Evolutionary conservation across 2,113 vertebrate genomes (phyloP).

Genomic region (Hippocampus comes): DNA sequence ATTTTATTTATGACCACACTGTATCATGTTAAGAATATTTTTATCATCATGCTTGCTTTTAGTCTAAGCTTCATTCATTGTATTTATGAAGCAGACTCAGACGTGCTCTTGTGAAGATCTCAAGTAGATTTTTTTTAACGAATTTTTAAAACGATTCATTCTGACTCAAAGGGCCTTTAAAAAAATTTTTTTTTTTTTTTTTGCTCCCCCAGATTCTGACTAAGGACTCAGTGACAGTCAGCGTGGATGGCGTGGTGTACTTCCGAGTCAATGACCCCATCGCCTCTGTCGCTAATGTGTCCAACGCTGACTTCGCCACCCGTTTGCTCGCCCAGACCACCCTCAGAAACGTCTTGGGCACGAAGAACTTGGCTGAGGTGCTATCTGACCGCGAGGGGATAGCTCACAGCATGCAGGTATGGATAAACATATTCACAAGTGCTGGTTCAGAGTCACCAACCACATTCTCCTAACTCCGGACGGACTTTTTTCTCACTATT

Average conservation of each 20-base stretch:
- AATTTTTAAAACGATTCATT: not conserved
- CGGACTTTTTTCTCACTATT: not conserved
- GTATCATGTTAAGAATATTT: too few relatives aligned
- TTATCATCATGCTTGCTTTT: too few relatives aligned
- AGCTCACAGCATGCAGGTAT: conserved; percentile 83
- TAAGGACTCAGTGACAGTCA: conserved; percentile 82
- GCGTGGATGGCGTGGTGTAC: conserved; percentile 85
- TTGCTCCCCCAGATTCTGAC: conserved; percentile 76
- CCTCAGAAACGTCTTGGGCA: conserved; percentile 83
- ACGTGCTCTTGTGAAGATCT: too few relatives aligned
- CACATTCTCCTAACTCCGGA: too few relatives aligned
- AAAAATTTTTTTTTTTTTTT: not conserved
- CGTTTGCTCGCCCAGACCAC: conserved; percentile 85
- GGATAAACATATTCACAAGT: not conserved
- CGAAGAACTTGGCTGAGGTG: conserved; percentile 80
- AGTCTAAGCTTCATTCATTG: too few relatives aligned
- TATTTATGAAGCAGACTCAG: not conserved
- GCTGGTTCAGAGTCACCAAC: too few relatives aligned
- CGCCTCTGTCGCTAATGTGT: conserved; percentile 80
- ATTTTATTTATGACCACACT: too few relatives aligned
- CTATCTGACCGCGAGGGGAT: conserved; percentile 83
- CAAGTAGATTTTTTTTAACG: too few relatives aligned
- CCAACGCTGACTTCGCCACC: conserved; percentile 78
- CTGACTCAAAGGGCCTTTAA: not conserved
- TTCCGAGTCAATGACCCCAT: conserved; percentile 81